Conservation (phyloP, 2,888 invertebrate species). For the Netelia virgata region DNA sequence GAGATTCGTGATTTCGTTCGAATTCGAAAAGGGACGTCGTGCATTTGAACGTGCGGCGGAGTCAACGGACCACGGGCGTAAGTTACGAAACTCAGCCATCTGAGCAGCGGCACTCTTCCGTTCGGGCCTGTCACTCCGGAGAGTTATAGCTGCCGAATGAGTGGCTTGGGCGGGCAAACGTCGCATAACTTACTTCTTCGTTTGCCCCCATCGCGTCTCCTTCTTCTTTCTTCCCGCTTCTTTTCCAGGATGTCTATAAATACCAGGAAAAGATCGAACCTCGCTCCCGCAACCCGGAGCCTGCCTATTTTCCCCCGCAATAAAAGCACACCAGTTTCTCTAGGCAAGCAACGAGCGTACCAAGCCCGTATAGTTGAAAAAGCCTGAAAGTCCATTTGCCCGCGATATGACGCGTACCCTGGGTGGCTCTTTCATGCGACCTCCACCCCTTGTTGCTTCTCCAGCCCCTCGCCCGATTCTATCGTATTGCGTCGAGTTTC, state of each 20-base stretch:
- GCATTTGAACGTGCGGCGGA: not conserved
- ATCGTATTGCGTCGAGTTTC: conserved; percentile 34
- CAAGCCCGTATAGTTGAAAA: conserved; percentile 40
- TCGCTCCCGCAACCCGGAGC: conserved; percentile 24
- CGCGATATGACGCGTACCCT: not conserved
- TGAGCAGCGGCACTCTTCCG: conserved; percentile 79
- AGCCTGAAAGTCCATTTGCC: conserved; percentile 44
- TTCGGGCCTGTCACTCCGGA: conserved; percentile 82
- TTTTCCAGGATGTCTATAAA: conserved; percentile 83
- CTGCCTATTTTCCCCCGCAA: conserved; percentile 20
- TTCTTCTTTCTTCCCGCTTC: conserved; percentile 63
- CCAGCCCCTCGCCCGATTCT: conserved; percentile 36
- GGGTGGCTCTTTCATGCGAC: not conserved
- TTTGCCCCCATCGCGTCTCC: conserved; percentile 68
- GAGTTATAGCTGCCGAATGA: conserved; percentile 84
- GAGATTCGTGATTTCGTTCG: not conserved
- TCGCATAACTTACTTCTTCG: conserved; percentile 84
- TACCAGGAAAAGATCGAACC: conserved; percentile 70
- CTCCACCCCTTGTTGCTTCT: conserved; percentile 27
- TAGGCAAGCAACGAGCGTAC: conserved; percentile 13
- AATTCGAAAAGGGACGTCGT: no score
- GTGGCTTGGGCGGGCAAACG: conserved; percentile 84
- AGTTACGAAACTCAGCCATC: conserved; percentile 50
- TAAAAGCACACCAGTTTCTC: conserved; percentile 32
- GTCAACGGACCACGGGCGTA: conserved; percentile 24